phyloP scores from a whole-genome alignment of 2,888 invertebrate genomes.

The Andrena flavipes region DNA sequence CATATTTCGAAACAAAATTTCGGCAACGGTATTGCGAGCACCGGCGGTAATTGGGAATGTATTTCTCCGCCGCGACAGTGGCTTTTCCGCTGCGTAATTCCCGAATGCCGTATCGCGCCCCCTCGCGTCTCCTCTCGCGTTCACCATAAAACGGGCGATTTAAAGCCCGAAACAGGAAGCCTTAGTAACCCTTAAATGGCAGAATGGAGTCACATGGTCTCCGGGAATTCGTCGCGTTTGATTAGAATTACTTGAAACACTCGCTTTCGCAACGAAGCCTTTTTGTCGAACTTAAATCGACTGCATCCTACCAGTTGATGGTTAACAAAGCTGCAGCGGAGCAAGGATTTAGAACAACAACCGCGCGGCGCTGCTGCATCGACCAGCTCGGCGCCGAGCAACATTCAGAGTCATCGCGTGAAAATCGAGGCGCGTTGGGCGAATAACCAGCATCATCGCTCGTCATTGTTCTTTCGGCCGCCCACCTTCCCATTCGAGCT shows the following conservation, averaged over 20 bases:
- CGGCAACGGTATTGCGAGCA: conserved; percentile 3
- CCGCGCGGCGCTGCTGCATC: background rate
- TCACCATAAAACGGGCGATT: background rate
- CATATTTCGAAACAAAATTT: conserved; percentile 37
- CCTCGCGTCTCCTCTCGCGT: background rate
- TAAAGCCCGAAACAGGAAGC: background rate
- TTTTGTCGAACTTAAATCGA: background rate
- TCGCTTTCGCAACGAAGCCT: too few species aligned
- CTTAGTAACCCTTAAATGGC: too few species aligned
- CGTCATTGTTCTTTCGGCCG: conserved; percentile 49
- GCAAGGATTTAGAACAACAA: conserved; percentile 4
- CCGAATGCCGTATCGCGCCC: background rate
- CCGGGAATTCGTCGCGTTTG: too few species aligned
- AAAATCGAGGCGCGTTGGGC: conserved; percentile 33
- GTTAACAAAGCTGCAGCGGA: background rate
- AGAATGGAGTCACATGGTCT: too few species aligned
- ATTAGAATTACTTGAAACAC: too few species aligned
- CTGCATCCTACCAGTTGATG: background rate
- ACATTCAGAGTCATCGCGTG: conserved; percentile 38
- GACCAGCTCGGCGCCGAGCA: conserved; percentile 24
- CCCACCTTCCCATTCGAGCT: conserved; percentile 66
- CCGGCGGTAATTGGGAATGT: conserved; percentile 39
- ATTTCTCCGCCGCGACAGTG: conserved; percentile 28
- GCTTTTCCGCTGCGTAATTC: background rate
- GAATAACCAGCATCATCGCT: conserved; percentile 45